Conservation (phyloP, 1,140 invertebrate genomes). For the Trachymyrmex septentrionalis region DNA sequence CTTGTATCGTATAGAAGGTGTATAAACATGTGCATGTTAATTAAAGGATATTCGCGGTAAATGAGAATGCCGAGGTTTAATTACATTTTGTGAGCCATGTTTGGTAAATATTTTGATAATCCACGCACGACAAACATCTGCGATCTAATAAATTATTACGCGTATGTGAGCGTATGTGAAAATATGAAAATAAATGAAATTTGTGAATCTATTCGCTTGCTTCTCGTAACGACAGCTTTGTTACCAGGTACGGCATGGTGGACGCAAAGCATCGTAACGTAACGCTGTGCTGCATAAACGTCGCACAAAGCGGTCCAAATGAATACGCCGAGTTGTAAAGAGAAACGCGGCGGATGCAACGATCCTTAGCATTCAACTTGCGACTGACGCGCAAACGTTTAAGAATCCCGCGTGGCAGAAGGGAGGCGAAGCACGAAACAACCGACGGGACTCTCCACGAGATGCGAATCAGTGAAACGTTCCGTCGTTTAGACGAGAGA, state of each 20-base stretch:
- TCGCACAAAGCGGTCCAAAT: slow-evolving; percentile 70
- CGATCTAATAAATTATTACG: slow-evolving; percentile 2
- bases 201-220: slow-evolving; percentile 41
- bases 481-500: background rate
- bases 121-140: background rate
- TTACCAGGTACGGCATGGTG: background rate
- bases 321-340: slow-evolving; percentile 70
- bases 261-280: background rate
- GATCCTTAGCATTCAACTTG: slow-evolving; percentile 75
- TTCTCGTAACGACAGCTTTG: slow-evolving; percentile 14
- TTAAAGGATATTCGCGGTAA: slow-evolving; percentile 19
- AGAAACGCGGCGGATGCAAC: slow-evolving; percentile 75
- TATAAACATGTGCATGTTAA: slow-evolving; percentile 29
- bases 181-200: background rate
- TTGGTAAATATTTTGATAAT: slow-evolving; percentile 7
- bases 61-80: slow-evolving; percentile 16
- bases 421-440: slow-evolving; percentile 28
- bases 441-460: slow-evolving; percentile 41
- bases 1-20: background rate
- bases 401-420: slow-evolving; percentile 69
- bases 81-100: background rate
- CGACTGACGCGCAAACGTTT: slow-evolving; percentile 69
- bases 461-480: slow-evolving; percentile 17
- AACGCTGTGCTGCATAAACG: slow-evolving; percentile 60
- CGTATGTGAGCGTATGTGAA: background rate